Evolutionary conservation across 2,797 vertebrate species (phyloP).

Genomic region (Lepilemur septentrionalis): DNA sequence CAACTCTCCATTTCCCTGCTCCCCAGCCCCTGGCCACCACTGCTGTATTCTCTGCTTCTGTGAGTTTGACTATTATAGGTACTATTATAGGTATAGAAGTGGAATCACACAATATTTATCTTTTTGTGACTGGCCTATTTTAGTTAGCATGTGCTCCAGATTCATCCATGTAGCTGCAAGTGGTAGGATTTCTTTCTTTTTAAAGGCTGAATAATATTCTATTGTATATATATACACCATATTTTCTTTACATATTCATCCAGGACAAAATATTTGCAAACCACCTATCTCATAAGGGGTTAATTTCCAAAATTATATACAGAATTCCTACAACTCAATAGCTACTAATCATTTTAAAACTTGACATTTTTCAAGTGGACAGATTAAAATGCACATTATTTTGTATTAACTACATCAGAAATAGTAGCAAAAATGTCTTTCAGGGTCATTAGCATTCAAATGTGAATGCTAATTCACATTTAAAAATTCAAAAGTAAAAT

Average conservation of each 20-base stretch:
- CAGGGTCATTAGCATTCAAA: background rate
- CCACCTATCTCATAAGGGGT: background rate
- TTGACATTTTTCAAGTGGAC: background rate
- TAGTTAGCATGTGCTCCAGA: background rate
- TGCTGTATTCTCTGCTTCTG: background rate
- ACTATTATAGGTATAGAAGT: background rate
- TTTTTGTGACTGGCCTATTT: background rate
- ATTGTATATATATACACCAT: background rate
- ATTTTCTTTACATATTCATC: background rate
- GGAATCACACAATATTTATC: background rate
- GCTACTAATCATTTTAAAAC: background rate
- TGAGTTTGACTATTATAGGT: background rate
- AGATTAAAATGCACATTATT: background rate
- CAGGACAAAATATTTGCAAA: background rate
- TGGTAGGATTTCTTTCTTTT: background rate
- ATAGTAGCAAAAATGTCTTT: background rate
- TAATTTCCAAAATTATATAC: background rate
- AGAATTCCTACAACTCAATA: background rate
- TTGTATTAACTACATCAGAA: background rate
- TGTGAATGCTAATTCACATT: background rate
- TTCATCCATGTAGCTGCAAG: background rate
- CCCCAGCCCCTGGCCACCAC: background rate
- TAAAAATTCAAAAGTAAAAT: background rate
- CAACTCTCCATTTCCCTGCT: background rate
- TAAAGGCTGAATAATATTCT: background rate